Percentiles rank a stretch among this genome's conserved stretches.
phyloP scores from a whole-genome alignment of 2,888 invertebrate genomes.

The Opisthograptis luteolata region DNA sequence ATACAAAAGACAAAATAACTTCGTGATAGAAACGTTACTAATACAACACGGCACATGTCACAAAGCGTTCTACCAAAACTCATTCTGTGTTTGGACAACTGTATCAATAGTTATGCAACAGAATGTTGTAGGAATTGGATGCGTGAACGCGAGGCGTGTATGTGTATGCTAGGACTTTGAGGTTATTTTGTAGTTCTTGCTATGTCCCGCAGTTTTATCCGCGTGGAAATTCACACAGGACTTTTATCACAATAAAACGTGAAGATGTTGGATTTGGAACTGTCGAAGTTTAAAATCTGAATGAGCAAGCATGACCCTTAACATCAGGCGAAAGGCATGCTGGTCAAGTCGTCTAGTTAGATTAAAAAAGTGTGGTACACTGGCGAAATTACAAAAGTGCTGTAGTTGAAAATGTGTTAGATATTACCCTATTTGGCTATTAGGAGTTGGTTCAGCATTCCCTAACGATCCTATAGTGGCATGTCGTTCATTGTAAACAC shows the following conservation, averaged over 20 bases:
- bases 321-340: too few relatives aligned
- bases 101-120: slow-evolving; percentile 17
- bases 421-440: not conserved
- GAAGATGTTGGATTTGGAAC: too few relatives aligned
- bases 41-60: slow-evolving; percentile 8
- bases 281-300: too few relatives aligned
- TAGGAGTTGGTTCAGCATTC: not conserved
- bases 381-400: too few relatives aligned
- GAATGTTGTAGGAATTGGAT: slow-evolving; percentile 10
- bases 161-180: slow-evolving; percentile 18
- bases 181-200: slow-evolving; percentile 18
- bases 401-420: too few relatives aligned
- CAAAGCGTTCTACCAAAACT: slow-evolving; percentile 16
- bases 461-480: not conserved
- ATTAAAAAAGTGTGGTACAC: too few relatives aligned
- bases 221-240: too few relatives aligned
- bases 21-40: slow-evolving; percentile 11
- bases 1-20: slow-evolving; percentile 6
- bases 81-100: slow-evolving; percentile 20
- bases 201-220: too few relatives aligned
- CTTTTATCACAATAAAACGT: too few relatives aligned
- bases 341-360: too few relatives aligned
- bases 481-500: slow-evolving; percentile 6
- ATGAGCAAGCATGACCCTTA: too few relatives aligned
- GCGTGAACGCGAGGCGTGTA: slow-evolving; percentile 20